Conservation (phyloP, 2,888 invertebrate species). For the Zhuqinia jingwanae region DNA sequence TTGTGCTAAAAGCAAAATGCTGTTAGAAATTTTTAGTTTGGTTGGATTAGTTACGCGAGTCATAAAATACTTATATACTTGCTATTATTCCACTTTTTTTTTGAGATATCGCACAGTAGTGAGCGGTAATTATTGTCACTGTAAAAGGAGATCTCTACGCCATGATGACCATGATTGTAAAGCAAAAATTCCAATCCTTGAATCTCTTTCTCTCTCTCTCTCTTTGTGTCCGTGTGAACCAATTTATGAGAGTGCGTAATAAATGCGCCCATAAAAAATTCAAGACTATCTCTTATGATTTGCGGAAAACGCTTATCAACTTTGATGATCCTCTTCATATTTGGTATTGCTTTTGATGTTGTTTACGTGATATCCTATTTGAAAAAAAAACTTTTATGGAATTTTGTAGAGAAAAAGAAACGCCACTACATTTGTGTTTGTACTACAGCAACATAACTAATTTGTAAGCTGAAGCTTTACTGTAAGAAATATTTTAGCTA, state of each 20-base stretch:
- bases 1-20: constrained; percentile 39
- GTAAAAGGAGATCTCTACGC: constrained; percentile 18
- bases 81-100: neutral
- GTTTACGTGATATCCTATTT: too few relatives aligned
- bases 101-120: neutral
- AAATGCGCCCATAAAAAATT: neutral
- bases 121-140: constrained; percentile 38
- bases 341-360: too few relatives aligned
- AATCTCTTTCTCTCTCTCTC: too few relatives aligned
- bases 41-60: neutral
- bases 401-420: too few relatives aligned
- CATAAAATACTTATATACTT: constrained; percentile 24
- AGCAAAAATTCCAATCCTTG: neutral
- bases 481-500: neutral
- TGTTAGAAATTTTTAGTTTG: constrained; percentile 7
- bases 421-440: too few relatives aligned
- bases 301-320: too few relatives aligned
- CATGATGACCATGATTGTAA: neutral
- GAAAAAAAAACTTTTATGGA: too few relatives aligned
- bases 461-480: too few relatives aligned
- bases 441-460: too few relatives aligned
- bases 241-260: neutral
- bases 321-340: too few relatives aligned
- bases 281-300: neutral
- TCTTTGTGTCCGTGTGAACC: neutral